A percentile compares a stretch with the other conserved stretches of the same genome.
These are phyloP conservation scores for Eospalax fontanierii DNA, from an alignment of 2,797 vertebrate genomes.

Conservation along the genomic window DNA sequence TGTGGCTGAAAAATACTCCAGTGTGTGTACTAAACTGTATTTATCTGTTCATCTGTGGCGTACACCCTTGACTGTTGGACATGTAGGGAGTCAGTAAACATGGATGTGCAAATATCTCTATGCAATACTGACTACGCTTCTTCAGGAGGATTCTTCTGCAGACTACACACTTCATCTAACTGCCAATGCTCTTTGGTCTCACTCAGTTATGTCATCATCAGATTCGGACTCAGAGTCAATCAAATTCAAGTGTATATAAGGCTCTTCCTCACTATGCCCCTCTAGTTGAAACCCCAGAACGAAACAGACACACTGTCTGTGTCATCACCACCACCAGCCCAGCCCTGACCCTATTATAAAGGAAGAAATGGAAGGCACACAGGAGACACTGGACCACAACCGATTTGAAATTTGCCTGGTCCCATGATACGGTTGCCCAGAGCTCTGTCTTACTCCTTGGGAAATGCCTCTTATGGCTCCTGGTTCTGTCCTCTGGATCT, in stretches of 20 bases:
- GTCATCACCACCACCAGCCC: accelerated
- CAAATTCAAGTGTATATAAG: background rate
- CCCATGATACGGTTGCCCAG: background rate
- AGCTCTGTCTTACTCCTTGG: background rate
- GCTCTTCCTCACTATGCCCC: background rate
- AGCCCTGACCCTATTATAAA: background rate
- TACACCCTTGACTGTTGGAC: too few species aligned
- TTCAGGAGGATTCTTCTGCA: background rate
- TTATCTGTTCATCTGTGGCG: background rate
- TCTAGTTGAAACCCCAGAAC: background rate
- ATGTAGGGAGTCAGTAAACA: too few species aligned
- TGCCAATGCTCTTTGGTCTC: background rate
- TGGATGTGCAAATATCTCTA: background rate
- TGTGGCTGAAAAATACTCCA: background rate
- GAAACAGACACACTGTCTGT: background rate
- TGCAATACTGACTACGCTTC: too few species aligned
- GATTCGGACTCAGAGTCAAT: background rate
- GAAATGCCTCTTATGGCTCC: background rate
- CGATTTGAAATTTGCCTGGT: background rate
- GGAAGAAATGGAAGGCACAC: background rate
- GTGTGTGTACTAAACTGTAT: background rate
- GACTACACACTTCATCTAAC: background rate
- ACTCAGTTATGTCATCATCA: background rate
- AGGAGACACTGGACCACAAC: background rate
- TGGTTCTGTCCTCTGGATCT: background rate